These are phyloP conservation scores for Alces alces DNA, from an alignment of 2,113 vertebrate genomes.

Conservation along the genomic window DNA sequence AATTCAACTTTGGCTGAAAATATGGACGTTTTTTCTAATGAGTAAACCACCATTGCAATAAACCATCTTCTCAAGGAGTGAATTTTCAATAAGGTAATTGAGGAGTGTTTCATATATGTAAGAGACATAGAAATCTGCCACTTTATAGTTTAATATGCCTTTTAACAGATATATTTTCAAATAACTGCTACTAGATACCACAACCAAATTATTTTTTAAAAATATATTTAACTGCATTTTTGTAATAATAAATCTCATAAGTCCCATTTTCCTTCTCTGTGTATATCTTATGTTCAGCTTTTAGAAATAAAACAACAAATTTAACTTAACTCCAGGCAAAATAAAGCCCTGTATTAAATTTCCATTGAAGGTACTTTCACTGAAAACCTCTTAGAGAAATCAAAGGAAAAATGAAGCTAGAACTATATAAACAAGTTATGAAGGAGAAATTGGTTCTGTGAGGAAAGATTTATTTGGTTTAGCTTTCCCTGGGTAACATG, in stretches of 20 bases:
- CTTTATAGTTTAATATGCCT: neutral
- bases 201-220: neutral
- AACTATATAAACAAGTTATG: slow-evolving; percentile 23
- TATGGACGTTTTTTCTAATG: neutral
- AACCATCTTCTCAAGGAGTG: neutral
- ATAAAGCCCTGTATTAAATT: slow-evolving; percentile 33
- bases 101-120: neutral
- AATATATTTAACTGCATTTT: neutral
- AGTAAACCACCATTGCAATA: neutral
- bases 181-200: neutral
- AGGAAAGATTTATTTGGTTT: slow-evolving; percentile 38
- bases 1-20: neutral
- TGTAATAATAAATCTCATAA: neutral
- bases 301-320: slow-evolving; percentile 44
- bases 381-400: slow-evolving; percentile 31
- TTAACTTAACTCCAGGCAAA: slow-evolving; percentile 51
- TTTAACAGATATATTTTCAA: neutral
- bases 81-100: neutral
- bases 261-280: neutral
- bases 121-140: neutral
- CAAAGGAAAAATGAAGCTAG: slow-evolving; percentile 24
- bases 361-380: slow-evolving; percentile 14
- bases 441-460: neutral
- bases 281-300: neutral
- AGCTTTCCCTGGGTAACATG: neutral